Conservation (phyloP, 2,888 invertebrate species). For the Elmis aenea region DNA sequence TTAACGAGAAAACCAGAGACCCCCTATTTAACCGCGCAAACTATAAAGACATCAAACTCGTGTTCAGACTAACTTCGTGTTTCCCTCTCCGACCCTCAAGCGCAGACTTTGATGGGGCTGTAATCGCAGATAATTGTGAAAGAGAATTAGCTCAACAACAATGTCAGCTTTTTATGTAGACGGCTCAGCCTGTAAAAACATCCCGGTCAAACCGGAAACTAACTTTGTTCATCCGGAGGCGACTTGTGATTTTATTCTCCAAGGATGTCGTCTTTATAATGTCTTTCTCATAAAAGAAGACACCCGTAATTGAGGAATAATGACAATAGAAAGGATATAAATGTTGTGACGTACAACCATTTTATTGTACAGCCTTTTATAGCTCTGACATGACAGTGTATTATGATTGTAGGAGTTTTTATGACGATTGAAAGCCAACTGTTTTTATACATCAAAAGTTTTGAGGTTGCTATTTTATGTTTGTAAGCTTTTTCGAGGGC, state of each 20-base stretch:
- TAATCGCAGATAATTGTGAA: constrained; percentile 46
- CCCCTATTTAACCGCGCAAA: constrained; percentile 28
- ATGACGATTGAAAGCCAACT: constrained; percentile 36
- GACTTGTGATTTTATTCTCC: constrained; percentile 37
- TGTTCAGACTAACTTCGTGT: constrained; percentile 26
- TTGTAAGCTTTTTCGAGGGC: background rate
- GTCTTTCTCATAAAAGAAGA: constrained; percentile 18
- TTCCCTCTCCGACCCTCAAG: constrained; percentile 26
- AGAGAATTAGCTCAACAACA: constrained; percentile 44
- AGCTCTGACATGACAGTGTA: constrained; percentile 33
- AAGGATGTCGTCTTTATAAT: constrained; percentile 19
- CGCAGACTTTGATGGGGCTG: constrained; percentile 44
- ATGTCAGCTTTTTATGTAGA: constrained; percentile 44
- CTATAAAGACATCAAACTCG: constrained; percentile 40
- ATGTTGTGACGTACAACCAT: constrained; percentile 18
- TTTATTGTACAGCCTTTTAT: constrained; percentile 14
- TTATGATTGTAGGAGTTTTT: constrained; percentile 31
- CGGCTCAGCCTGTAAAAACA: constrained; percentile 39
- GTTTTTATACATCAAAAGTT: constrained; percentile 38
- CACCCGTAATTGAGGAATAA: constrained; percentile 14
- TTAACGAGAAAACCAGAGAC: no score
- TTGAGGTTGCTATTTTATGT: constrained; percentile 31
- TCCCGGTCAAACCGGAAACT: constrained; percentile 38
- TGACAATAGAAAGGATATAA: constrained; percentile 7
- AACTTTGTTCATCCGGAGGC: constrained; percentile 36